Base-by-base conservation (phyloP, 2,113 vertebrate species). In the Taxidea taxus region DNA sequence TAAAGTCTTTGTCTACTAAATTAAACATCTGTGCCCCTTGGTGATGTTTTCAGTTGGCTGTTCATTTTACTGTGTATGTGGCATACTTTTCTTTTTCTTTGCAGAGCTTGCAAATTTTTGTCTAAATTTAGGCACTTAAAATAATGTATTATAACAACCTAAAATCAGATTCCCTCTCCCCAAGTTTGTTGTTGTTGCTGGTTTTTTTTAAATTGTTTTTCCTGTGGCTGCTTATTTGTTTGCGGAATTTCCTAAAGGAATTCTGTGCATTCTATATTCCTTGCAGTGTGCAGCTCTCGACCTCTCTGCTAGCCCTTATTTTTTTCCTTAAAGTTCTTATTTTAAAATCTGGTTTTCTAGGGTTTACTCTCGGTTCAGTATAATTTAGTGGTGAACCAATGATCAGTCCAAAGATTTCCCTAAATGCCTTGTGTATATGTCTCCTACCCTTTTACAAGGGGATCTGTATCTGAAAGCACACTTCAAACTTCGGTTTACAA, bases 341-440 rank as follows among this genome's bases (percentile, higher is more conserved):
- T 91, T 96, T 89, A 37, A 89, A 94, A 39, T 80, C 29, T 54
- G 7, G 34, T 83, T 88, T 95, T 34, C 39, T 91, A 77, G 16
- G 20, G 82, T 95, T 95, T 83, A 89, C 31, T 83, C 47, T 29
- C 20, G 29, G 70, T 86, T 93, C 87, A 93, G 39, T 74, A 82
- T 66, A 83, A 94, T 78, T 97, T 86, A 91, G 94, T 72, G 64
- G 95, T 93, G 60, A 95, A 86, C 37, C 82, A 78, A 58, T 74
- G 92, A 93, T 29, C n/a, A 21, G 29, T 88, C 77, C 74, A 60
- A 91, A 95, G 82, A 37, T 64, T 92, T 78, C 44, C 31, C 74
- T 92, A 74, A 77, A 66, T 78, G 47, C 21, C 20, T 44, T 75
- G 47, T 64, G 27, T 87, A 4, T 83, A 6, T 92, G 49, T 66